Percentiles rank a stretch among this genome's conserved stretches.
These are phyloP conservation scores for Uropsilus gracilis DNA, from an alignment of 2,113 vertebrate species.

Conservation along the genomic window DNA sequence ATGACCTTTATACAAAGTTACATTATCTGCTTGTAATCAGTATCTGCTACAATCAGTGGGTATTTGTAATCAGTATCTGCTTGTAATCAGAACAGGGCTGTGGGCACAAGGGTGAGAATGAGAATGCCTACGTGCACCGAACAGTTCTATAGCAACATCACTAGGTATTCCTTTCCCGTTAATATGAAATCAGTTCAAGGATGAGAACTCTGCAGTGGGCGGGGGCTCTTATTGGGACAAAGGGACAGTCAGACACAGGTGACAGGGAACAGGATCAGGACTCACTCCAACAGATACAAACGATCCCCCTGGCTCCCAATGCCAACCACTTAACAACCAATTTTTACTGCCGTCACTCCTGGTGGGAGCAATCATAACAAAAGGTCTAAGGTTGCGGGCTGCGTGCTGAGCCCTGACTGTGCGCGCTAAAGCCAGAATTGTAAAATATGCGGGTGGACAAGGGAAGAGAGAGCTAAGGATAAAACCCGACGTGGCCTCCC, in stretches of 20 bases:
- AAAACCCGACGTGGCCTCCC: background rate
- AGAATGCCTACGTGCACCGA: fast-evolving
- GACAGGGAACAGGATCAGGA: background rate
- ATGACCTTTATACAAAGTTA: background rate
- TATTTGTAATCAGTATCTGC: too few relatives aligned
- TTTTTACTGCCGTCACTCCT: background rate
- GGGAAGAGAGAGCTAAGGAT: background rate
- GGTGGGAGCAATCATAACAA: constrained; percentile 41
- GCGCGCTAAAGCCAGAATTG: background rate
- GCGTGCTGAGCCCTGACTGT: constrained; percentile 8
- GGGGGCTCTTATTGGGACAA: background rate
- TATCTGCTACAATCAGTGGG: too few relatives aligned
- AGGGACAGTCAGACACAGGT: background rate
- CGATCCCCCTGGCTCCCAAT: background rate
- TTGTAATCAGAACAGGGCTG: background rate
- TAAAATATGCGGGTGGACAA: background rate
- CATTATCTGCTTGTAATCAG: background rate
- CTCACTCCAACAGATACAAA: background rate
- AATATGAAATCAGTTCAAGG: background rate
- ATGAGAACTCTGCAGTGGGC: background rate
- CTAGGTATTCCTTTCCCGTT: background rate
- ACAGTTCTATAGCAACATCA: fast-evolving
- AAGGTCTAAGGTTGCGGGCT: background rate
- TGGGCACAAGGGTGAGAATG: fast-evolving
- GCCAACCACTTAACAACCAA: constrained; percentile 24